Evolutionary conservation across 2,888 invertebrate species (phyloP), one percentile per base, ranked within the genome.

Genomic region (Chromoteleia sp.): DNA sequence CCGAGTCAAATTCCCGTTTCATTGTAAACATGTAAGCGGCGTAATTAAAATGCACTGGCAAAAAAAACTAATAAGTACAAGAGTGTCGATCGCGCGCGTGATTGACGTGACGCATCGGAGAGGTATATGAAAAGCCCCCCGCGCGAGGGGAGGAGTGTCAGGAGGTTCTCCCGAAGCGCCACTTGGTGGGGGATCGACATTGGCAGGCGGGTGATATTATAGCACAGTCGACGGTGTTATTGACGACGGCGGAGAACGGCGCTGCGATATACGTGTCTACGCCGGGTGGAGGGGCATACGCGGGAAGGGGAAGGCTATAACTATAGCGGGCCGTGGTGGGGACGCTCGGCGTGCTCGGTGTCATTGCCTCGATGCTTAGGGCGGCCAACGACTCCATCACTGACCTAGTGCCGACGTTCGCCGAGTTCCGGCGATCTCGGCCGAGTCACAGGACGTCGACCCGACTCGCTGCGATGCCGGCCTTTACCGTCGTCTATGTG

Each of bases 351-450:
- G 87, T 85, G 88, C 89, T 88, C 89, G 91, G 91, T 91, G 91
- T 91, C 91, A 91, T 91, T 91, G 91, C 91, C 91, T 91, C 90
- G 91, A 89, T 88, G 91, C 90, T 90, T 89, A 87, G 90, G 91
- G 90, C 91, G 91, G 91, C 90, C 91, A 91, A 91, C 91, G 91
- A 91, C 91, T 91, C 91, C 90, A 91, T 91, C 91, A 91, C 91
- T 91, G 91, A 91, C 91, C 91, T 91, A 91, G 90, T 91, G 91
- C 91, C 91, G 91, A 91, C 85, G 56, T 29, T 17, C 25, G n/a
- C 83, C 91, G 91, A 91, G 86, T 77, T 5, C 6, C 39, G 61
- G 21, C 89, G 88, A 84, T 76, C 78, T 59, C 61, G n/a, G 1
- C 78, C 91, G 91, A 91, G 80, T 61, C 58, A 19, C 79, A 82